Evolutionary conservation across 2,113 vertebrate species (phyloP).

Genomic region (Oreamnos americanus): DNA sequence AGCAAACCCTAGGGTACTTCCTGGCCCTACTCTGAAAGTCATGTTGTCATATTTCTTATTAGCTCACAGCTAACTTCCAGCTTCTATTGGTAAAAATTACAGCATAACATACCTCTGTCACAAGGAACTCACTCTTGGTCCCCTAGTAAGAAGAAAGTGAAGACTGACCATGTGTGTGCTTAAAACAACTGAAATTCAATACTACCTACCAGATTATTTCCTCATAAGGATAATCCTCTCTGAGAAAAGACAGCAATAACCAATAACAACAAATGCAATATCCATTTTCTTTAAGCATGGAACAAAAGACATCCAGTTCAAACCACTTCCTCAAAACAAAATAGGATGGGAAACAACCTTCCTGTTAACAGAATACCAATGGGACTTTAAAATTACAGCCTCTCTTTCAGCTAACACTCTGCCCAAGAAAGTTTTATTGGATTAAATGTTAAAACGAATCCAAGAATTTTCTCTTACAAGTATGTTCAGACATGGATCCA

Average conservation of each 20-base stretch:
- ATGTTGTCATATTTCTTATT: not conserved
- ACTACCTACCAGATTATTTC: not conserved
- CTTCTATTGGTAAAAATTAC: not conserved
- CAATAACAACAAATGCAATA: slow-evolving; percentile 34
- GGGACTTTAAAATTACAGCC: not conserved
- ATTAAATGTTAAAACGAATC: not conserved
- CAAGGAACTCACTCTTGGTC: not conserved
- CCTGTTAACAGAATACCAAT: not conserved
- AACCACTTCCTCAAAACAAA: not conserved
- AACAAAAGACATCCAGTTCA: not conserved
- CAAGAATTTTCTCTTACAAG: not conserved
- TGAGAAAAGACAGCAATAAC: not conserved
- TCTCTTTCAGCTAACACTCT: not conserved
- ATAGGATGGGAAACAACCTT: not conserved
- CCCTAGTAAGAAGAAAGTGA: not conserved
- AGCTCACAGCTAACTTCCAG: not conserved
- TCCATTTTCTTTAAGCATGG: not conserved
- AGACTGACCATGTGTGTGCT: not conserved
- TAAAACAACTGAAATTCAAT: not conserved
- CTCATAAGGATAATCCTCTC: slow-evolving; percentile 34
- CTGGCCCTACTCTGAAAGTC: not conserved
- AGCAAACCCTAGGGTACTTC: not conserved
- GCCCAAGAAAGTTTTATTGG: slow-evolving; percentile 4
- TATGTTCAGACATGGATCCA: not conserved
- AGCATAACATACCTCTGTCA: slow-evolving; percentile 39